phyloP scores from a whole-genome alignment of 2,113 vertebrate species.

The Sinocyclocheilus grahami region DNA sequence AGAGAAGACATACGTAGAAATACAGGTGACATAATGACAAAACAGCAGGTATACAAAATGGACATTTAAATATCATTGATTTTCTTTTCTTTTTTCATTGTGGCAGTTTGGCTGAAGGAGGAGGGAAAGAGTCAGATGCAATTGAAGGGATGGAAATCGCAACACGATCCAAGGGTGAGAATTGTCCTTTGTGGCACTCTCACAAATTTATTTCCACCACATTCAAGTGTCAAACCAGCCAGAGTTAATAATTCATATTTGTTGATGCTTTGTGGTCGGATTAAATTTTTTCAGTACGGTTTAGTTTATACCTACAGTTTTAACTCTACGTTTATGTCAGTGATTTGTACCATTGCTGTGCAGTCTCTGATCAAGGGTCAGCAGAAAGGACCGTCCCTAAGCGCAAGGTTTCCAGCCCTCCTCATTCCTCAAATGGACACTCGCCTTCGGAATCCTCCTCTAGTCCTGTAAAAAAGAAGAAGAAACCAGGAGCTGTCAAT shows the following conservation, averaged over 20 bases:
- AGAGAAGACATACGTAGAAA: not conserved
- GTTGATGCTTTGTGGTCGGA: not conserved
- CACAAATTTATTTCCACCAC: not conserved
- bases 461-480: slow-evolving; percentile 96
- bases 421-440: slow-evolving; percentile 94
- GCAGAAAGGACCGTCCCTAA: slow-evolving; percentile 86
- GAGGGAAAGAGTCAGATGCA: slow-evolving; percentile 87
- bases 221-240: not conserved
- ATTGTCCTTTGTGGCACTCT: not conserved
- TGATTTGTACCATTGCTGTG: slow-evolving; percentile 40
- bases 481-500: slow-evolving; percentile 93
- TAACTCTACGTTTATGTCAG: slow-evolving; percentile 34
- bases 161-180: slow-evolving; percentile 94
- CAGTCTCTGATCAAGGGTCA: slow-evolving; percentile 83
- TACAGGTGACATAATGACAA: not conserved
- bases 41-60: not conserved
- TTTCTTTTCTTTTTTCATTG: slow-evolving; percentile 57
- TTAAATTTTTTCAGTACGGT: not conserved
- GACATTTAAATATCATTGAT: not conserved
- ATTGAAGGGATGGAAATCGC: slow-evolving; percentile 96
- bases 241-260: not conserved
- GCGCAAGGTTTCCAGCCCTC: slow-evolving; percentile 91
- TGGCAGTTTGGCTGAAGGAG: slow-evolving; percentile 88
- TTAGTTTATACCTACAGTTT: not conserved
- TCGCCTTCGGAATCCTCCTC: slow-evolving; percentile 90